phyloP scores from a whole-genome alignment of 2,113 vertebrate species.

The Coptodon bakossiorum region DNA sequence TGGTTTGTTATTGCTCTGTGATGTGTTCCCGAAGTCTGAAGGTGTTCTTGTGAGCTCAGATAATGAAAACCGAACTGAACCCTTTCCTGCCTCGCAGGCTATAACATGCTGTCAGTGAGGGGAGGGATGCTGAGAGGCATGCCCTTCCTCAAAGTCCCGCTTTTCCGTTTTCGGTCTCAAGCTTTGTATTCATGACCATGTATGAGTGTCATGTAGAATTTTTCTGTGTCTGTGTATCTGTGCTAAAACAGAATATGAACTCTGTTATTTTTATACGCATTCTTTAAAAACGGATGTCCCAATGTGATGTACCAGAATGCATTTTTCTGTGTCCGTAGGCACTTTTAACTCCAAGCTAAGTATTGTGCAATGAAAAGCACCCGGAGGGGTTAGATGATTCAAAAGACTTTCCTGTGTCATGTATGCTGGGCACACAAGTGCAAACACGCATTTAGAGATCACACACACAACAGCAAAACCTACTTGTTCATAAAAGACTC shows the following conservation, averaged over 20 bases:
- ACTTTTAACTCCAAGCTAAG: background rate
- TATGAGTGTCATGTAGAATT: background rate
- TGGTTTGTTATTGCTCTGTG: background rate
- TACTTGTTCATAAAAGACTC: conserved; percentile 1
- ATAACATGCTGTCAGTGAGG: conserved; percentile 9
- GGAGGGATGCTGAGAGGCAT: background rate
- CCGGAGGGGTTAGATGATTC: background rate
- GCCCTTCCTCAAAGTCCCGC: background rate
- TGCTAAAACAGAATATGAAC: background rate
- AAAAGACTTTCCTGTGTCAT: background rate
- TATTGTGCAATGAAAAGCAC: background rate
- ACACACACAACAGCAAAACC: background rate
- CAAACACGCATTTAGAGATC: background rate
- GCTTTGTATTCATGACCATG: background rate
- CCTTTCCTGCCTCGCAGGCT: conserved; percentile 32
- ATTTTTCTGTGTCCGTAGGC: background rate
- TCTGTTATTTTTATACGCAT: background rate
- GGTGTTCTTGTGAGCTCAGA: background rate
- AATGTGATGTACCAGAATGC: fast-evolving
- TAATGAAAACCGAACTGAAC: background rate
- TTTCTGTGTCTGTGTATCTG: background rate
- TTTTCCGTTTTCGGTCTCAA: background rate
- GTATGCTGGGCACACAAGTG: background rate
- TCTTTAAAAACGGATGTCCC: background rate
- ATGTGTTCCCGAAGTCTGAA: background rate